A percentile compares a stretch with the other conserved stretches of the same genome.
Conservation (phyloP, 2,797 vertebrate genomes). For the Sebastes hubbsi region DNA sequence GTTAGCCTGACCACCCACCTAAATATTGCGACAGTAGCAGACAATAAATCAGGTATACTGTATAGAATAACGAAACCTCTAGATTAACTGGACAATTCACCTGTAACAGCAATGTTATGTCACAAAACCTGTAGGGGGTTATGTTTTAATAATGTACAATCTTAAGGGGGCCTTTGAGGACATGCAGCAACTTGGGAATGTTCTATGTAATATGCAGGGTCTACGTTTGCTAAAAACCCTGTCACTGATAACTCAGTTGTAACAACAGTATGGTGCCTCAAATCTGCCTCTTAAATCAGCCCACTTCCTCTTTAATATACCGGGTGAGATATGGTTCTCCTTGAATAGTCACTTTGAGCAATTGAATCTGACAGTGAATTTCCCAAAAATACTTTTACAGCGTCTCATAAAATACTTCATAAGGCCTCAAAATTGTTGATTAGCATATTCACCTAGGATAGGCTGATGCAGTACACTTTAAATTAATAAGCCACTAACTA, state of each 20-base stretch:
- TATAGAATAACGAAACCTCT: neutral
- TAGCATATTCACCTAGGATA: constrained; percentile 74
- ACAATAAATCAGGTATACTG: neutral
- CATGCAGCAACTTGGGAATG: neutral
- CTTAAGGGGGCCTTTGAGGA: neutral
- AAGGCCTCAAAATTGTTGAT: constrained; percentile 78
- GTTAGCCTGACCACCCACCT: neutral
- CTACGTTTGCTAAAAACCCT: neutral
- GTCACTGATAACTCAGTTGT: constrained; percentile 23
- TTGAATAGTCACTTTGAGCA: constrained; percentile 68
- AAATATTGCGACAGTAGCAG: neutral
- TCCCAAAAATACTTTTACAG: constrained; percentile 77
- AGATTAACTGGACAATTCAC: neutral
- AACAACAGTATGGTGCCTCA: constrained; percentile 1
- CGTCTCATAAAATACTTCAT: constrained; percentile 76
- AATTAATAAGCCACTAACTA: constrained; percentile 83
- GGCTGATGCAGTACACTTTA: constrained; percentile 68
- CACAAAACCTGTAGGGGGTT: neutral
- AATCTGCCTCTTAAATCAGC: constrained; percentile 43
- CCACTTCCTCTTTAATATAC: constrained; percentile 56
- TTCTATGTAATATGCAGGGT: neutral
- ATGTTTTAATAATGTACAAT: neutral
- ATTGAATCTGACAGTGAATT: constrained; percentile 76
- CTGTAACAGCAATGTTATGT: neutral
- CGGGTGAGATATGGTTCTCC: constrained; percentile 56